A percentile compares a stretch with the other conserved stretches of the same genome.
These are phyloP conservation scores for Caenorhabditis briggsae DNA, from an alignment of 1,140 invertebrate species.

Conservation along the genomic window DNA sequence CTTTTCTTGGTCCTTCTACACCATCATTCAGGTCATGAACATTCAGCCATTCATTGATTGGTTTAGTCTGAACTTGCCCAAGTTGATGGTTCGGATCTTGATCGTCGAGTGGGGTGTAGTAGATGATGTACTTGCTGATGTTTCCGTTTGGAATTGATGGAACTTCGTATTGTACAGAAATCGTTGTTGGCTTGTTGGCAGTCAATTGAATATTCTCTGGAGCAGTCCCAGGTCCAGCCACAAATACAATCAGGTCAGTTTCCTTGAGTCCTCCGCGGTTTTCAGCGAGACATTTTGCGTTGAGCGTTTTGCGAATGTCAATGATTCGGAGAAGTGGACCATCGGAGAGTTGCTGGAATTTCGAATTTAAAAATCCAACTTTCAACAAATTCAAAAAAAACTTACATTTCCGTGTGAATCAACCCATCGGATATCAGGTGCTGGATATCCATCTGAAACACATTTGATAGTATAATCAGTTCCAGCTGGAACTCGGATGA, in stretches of 20 bases:
- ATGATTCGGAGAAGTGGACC: constrained; percentile 68
- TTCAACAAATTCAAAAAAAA: neutral
- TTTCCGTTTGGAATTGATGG: constrained; percentile 76
- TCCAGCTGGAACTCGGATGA: constrained; percentile 74
- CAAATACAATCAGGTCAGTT: constrained; percentile 72
- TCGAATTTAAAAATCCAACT: neutral
- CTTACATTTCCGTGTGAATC: constrained; percentile 75
- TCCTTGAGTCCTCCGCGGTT: constrained; percentile 73
- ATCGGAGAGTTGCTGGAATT: constrained; percentile 72
- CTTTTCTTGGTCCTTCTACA: constrained; percentile 72
- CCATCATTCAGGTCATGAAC: constrained; percentile 71
- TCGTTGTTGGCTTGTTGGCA: constrained; percentile 73
- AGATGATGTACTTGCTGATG: constrained; percentile 76
- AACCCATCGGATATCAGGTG: constrained; percentile 73
- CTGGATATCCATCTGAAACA: constrained; percentile 72
- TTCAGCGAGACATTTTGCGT: constrained; percentile 75
- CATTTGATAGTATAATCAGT: constrained; percentile 77
- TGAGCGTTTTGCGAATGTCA: constrained; percentile 71
- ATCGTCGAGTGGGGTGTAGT: constrained; percentile 77
- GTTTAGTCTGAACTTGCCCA: constrained; percentile 75
- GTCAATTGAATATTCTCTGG: constrained; percentile 75
- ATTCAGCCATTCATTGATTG: constrained; percentile 73
- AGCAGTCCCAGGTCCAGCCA: constrained; percentile 75
- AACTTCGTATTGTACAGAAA: constrained; percentile 74
- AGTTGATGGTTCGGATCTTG: constrained; percentile 73